Percentiles rank a stretch among this genome's conserved stretches.
Conservation (phyloP, 2,797 vertebrate species). For the Characodon lateralis region DNA sequence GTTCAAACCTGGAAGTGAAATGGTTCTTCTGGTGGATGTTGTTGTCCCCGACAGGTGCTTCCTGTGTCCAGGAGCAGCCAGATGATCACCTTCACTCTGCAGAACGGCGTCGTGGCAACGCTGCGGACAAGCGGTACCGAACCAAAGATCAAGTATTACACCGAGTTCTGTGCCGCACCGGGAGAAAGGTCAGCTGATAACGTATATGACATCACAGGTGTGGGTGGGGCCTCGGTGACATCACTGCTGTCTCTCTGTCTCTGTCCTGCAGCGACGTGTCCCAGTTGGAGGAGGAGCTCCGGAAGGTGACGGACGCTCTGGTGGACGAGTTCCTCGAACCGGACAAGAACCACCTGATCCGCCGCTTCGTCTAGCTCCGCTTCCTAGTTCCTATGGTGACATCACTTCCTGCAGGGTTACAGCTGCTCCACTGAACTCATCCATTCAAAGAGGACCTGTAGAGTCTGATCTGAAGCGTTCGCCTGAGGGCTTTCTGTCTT, state of each 20-base stretch:
- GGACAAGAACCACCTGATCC: constrained; percentile 87
- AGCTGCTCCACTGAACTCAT: not conserved
- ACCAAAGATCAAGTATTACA: constrained; percentile 96
- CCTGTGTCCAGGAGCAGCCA: constrained; percentile 89
- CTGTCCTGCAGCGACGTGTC: constrained; percentile 77
- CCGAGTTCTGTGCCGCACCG: constrained; percentile 87
- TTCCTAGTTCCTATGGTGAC: not conserved
- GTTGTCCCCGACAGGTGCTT: constrained; percentile 81
- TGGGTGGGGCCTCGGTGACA: constrained; percentile 13
- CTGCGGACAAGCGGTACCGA: constrained; percentile 95
- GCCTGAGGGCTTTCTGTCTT: not conserved
- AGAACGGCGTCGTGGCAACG: constrained; percentile 91
- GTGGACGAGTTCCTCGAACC: constrained; percentile 91
- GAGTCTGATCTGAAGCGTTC: not conserved
- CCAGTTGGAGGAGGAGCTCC: constrained; percentile 84
- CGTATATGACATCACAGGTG: not conserved
- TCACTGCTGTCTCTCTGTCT: constrained; percentile 1
- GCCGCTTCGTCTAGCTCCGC: constrained; percentile 77
- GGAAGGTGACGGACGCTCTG: constrained; percentile 80
- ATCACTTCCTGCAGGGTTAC: constrained; percentile 24
- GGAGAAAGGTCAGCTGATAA: constrained; percentile 82
- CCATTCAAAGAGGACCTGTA: not conserved
- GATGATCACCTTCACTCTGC: constrained; percentile 94
- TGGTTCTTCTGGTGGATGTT: no score
- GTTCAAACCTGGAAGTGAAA: no score